These are phyloP conservation scores for Cheilosia grossa DNA, from an alignment of 2,888 invertebrate genomes.

Conservation along the genomic window DNA sequence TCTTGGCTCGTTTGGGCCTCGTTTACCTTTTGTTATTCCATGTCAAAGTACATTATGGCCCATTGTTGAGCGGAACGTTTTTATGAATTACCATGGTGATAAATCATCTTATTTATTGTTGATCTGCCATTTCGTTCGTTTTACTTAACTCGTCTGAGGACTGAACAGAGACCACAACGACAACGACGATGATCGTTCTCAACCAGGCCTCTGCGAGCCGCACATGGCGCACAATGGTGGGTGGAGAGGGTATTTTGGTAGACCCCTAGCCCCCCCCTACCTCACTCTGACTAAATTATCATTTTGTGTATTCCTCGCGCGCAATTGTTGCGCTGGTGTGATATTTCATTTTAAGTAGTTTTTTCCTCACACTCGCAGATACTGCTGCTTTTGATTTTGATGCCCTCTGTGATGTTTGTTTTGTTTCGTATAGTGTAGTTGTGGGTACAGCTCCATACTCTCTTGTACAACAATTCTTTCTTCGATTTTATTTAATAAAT, in stretches of 20 bases:
- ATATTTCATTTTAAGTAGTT: conserved; percentile 73
- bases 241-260: background rate
- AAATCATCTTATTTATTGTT: conserved; percentile 77
- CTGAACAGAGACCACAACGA: conserved; percentile 9
- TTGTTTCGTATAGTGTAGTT: conserved; percentile 62
- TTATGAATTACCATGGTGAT: conserved; percentile 78
- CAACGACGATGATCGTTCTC: conserved; percentile 18
- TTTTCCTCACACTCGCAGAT: conserved; percentile 48
- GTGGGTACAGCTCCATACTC: conserved; percentile 9
- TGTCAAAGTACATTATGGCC: conserved; percentile 78
- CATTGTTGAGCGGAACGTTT: conserved; percentile 76
- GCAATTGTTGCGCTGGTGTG: conserved; percentile 60
- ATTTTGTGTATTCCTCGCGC: conserved; percentile 41
- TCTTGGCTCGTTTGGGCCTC: conserved; percentile 76
- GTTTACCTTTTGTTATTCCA: conserved; percentile 76
- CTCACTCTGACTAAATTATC: conserved; percentile 26
- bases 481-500: conserved; percentile 59
- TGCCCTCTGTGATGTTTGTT: conserved; percentile 30
- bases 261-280: background rate
- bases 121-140: conserved; percentile 75
- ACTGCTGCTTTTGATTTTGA: conserved; percentile 14
- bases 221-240: background rate
- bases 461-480: conserved; percentile 24
- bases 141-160: conserved; percentile 54
- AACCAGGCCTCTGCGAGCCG: conserved; percentile 21